Conservation (phyloP, 2,888 invertebrate genomes). For the Schrankia costaestrigalis region DNA sequence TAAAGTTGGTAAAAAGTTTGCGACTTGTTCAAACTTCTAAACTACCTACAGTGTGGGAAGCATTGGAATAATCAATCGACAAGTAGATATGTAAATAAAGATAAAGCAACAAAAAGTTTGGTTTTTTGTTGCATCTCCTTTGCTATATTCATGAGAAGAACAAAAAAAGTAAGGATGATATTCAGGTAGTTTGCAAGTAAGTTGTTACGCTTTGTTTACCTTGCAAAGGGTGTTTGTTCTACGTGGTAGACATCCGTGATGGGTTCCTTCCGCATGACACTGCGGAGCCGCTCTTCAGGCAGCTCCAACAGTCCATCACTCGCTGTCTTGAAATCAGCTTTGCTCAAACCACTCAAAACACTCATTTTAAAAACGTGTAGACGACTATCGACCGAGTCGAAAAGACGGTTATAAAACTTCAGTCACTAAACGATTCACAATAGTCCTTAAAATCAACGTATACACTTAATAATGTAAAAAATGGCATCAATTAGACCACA, state of each 20-base stretch:
- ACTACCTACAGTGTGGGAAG: constrained; percentile 15
- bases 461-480: constrained; percentile 73
- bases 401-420: constrained; percentile 54
- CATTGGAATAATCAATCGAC: constrained; percentile 17
- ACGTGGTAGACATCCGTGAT: constrained; percentile 89
- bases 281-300: constrained; percentile 83
- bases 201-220: constrained; percentile 73
- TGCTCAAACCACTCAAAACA: constrained; percentile 77
- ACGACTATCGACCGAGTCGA: constrained; percentile 70
- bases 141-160: constrained; percentile 5
- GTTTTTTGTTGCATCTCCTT: constrained; percentile 19
- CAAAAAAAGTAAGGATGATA: constrained; percentile 18
- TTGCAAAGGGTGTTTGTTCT: constrained; percentile 91
- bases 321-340: constrained; percentile 79
- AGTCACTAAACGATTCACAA: constrained; percentile 74
- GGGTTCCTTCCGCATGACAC: constrained; percentile 86
- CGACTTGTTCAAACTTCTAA: constrained; percentile 15
- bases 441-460: constrained; percentile 73
- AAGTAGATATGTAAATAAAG: constrained; percentile 12
- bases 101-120: too few species aligned
- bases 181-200: constrained; percentile 12
- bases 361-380: constrained; percentile 76
- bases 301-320: constrained; percentile 88
- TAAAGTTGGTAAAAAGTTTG: constrained; percentile 12
- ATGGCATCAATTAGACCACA: constrained; percentile 72